Evolutionary conservation across 2,113 vertebrate species (phyloP), one percentile per base, ranked within the genome.

Genomic region (Struthidea cinerea): DNA sequence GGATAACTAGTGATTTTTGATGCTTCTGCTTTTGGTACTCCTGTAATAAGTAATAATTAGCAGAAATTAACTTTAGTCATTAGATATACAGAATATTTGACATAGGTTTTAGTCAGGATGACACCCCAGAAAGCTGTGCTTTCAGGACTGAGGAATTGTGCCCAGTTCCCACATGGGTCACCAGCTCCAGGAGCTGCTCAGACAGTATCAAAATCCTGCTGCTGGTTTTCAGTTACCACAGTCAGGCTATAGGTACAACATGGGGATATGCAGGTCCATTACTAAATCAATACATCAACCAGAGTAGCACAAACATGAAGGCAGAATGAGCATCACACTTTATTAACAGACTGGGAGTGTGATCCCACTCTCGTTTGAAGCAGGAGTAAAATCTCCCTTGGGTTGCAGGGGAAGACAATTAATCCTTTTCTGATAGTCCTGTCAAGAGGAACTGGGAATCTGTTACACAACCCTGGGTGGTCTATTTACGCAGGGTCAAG

Each of bases 401-500:
- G 55, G 87, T 70, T 94, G 67, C 67, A 77, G 0, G 6, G 87
- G 46, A 93, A 80, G 89, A 91, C 89, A 91, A 95, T 95, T 85
- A 87, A 97, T 93, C 78, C 93, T 91, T 79, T 93, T 82, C 80
- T 82, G 94, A 95, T 71, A 89, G 70, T 76, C 78, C 74, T 90
- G 93, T 94, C 91, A 91, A 83, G 84, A 93, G 89, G 84, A 95
- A 87, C 67, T 2, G 8, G 89, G 87, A 90, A 91, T 88, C 87
- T 85, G 30, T 91, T 59, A 91, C 87, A 94, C 82, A 91, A 22
- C 50, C 75, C 67, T 97, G 96, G 94, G 95, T 96, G 96, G 95
- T 93, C 94, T 94, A 85, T 94, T 93, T 95, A 93, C 91, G 88
- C 90, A 93, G 79, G 77, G 95, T 88, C 92, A 96, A 93, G 92